These are phyloP conservation scores for Sarcophilus harrisii DNA, from an alignment of 2,797 vertebrate genomes.

Conservation along the genomic window DNA sequence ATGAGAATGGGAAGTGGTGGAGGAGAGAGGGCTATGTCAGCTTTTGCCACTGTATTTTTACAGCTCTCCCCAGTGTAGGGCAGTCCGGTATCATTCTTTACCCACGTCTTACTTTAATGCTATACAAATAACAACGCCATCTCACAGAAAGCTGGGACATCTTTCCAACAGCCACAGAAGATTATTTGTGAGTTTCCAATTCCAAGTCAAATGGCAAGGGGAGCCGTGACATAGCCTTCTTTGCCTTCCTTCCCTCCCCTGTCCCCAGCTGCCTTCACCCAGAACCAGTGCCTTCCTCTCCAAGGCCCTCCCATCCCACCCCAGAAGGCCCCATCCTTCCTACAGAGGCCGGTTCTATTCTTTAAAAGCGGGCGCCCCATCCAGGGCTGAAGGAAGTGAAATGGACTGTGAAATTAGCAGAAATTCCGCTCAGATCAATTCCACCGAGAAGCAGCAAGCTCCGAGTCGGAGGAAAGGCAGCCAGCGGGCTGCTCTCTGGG, in stretches of 20 bases:
- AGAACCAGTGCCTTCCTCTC: not conserved
- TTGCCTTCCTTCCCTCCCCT: not conserved
- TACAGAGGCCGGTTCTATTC: not conserved
- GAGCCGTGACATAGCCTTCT: not conserved
- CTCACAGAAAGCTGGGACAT: not conserved
- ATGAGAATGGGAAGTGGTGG: not conserved
- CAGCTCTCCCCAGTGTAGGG: not conserved
- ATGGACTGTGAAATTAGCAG: not conserved
- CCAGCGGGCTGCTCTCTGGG: not conserved
- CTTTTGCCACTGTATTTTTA: not conserved
- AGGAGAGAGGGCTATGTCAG: not conserved
- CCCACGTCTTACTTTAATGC: not conserved
- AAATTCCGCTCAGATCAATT: not conserved
- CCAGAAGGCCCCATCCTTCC: not conserved
- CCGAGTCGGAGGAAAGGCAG: not conserved
- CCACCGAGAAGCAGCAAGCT: not conserved
- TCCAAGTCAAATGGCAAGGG: not conserved
- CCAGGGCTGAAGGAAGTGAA: not conserved
- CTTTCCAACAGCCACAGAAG: not conserved
- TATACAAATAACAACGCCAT: not conserved
- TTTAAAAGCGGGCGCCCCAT: not conserved
- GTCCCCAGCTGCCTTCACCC: not conserved
- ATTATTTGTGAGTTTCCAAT: not conserved
- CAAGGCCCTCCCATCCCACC: not conserved
- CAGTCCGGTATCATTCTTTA: not conserved